A percentile compares a stretch with the other conserved stretches of the same genome.
Conservation (phyloP, 2,797 vertebrate species). For the Amblyraja radiata region DNA sequence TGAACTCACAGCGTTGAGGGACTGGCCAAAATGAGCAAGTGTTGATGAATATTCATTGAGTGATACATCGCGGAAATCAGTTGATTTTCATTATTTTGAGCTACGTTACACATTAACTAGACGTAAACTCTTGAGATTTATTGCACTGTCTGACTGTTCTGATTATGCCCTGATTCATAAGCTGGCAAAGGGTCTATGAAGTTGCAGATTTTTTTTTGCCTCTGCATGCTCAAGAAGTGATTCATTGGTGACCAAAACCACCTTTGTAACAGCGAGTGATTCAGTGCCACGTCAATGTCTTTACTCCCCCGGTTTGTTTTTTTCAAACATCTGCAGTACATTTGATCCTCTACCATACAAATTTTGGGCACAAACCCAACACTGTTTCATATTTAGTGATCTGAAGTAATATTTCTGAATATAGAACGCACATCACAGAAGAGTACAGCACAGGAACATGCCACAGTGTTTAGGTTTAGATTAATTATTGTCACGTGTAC, state of each 20-base stretch:
- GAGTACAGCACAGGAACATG: too few relatives aligned
- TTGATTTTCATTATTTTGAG: background rate
- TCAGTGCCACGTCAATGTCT: background rate
- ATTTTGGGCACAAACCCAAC: background rate
- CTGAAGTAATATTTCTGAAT: background rate
- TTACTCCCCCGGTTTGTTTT: background rate
- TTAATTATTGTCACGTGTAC: too few relatives aligned
- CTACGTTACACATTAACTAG: background rate
- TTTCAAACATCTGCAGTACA: background rate
- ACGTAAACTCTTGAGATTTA: background rate
- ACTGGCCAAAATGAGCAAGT: background rate
- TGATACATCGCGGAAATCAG: background rate
- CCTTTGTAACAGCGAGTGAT: slow-evolving; percentile 9
- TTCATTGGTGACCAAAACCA: background rate
- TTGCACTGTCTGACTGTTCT: background rate
- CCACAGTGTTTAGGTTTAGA: too few relatives aligned
- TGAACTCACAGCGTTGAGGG: too few relatives aligned
- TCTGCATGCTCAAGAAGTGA: background rate
- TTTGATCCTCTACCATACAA: background rate
- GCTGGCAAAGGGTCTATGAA: too few relatives aligned
- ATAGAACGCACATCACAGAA: background rate
- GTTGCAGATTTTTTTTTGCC: background rate
- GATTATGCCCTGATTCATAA: background rate
- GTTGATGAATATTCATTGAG: background rate
- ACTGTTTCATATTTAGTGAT: background rate